Conservation (phyloP, 2,113 vertebrate species). For the Burhinus oedicnemus region DNA sequence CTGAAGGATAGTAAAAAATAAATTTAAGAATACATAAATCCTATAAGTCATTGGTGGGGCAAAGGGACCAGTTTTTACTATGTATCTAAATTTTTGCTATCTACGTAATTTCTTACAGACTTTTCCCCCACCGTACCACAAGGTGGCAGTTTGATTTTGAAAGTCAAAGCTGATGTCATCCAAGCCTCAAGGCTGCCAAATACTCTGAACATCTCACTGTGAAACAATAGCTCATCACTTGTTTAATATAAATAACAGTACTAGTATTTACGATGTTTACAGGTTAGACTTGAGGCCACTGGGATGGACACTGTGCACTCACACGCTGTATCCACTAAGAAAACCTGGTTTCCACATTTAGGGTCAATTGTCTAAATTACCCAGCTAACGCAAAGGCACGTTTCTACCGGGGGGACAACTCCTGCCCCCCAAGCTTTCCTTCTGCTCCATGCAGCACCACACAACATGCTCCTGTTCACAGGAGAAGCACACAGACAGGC, state of each 20-base stretch:
- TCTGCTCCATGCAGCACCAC: neutral
- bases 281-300: neutral
- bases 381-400: rapidly evolving
- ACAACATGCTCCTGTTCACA: neutral
- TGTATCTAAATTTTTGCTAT: neutral
- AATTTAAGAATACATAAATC: neutral
- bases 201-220: neutral
- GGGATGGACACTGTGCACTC: neutral
- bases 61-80: neutral
- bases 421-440: neutral
- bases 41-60: neutral
- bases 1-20: neutral
- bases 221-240: neutral
- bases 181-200: neutral
- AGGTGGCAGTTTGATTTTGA: slow-evolving; percentile 55
- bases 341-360: neutral
- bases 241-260: neutral
- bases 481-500: neutral
- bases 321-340: neutral
- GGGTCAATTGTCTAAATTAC: neutral
- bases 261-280: neutral
- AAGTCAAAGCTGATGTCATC: neutral
- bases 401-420: neutral
- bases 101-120: neutral
- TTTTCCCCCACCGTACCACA: neutral